A percentile compares a stretch with the other conserved stretches of the same genome.
phyloP scores from a whole-genome alignment of 2,888 invertebrate species.

The Minunthozetes semirufus region DNA sequence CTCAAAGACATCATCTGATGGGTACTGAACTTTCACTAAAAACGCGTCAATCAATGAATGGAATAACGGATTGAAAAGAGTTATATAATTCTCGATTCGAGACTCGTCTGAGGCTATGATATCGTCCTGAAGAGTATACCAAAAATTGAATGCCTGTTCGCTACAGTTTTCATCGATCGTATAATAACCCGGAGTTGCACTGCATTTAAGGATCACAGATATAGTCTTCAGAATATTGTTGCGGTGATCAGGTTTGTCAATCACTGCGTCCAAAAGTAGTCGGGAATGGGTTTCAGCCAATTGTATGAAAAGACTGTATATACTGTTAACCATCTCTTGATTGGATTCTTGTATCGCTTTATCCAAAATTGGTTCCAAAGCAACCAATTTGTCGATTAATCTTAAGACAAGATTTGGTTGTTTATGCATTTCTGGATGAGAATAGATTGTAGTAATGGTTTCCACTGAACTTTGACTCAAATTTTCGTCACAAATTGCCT shows the following conservation, averaged over 20 bases:
- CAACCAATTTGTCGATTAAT: constrained; percentile 57
- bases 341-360: constrained; percentile 47
- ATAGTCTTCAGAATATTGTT: constrained; percentile 60
- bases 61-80: constrained; percentile 67
- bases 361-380: constrained; percentile 52
- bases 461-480: constrained; percentile 59
- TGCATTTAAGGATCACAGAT: constrained; percentile 68
- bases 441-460: constrained; percentile 56
- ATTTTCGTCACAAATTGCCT: constrained; percentile 47
- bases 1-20: constrained; percentile 55
- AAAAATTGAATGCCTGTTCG: constrained; percentile 76
- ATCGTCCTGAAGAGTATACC: constrained; percentile 79
- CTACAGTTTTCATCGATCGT: constrained; percentile 81
- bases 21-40: constrained; percentile 70
- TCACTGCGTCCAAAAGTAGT: constrained; percentile 54
- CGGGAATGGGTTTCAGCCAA: constrained; percentile 65
- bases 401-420: constrained; percentile 54
- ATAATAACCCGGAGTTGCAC: constrained; percentile 72
- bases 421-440: constrained; percentile 59
- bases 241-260: constrained; percentile 53
- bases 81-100: constrained; percentile 53
- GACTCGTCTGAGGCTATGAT: constrained; percentile 54
- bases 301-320: constrained; percentile 51
- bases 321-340: constrained; percentile 53
- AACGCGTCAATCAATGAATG: constrained; percentile 67